Evolutionary conservation across 2,888 invertebrate species (phyloP), one percentile per base, ranked within the genome.

Genomic region (Brachypalpus laphriformis): DNA sequence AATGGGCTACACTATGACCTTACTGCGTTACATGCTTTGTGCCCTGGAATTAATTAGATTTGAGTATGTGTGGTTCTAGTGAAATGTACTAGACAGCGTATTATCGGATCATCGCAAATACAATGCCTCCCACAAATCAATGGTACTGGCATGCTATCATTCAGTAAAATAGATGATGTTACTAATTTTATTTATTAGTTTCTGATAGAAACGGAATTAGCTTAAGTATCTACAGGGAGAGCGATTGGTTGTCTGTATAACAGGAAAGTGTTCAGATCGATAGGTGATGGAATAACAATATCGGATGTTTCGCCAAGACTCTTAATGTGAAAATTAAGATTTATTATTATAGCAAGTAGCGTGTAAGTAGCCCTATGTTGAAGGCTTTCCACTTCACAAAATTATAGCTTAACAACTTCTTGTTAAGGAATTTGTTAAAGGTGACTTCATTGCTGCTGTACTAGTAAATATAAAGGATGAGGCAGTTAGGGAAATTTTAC

Each of bases 11-110:
- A 49, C 47, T 31, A 22, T 42, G 25, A 34, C 34, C 54, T 40
- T 49, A 70, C 34, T 45, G 34, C 18, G 70, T 45, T 51, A 59
- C 7, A 57, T 47, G 14, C 54, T 57, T 65, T 57, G 59, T 57
- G 61, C 37, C 54, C 11, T 18, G 56, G 34, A 78, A 78, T 71
- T 63, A 78, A 78, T 78, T 78, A 61, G 78, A 78, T 78, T 78
- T 40, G 45, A 63, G 63, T 61, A 22, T 61, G 31, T 54, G 40
- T 37, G 20, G 20, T 51, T 68, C 28, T 37, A 37, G 6, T 42
- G 63, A 54, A 74, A 42, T n/a, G 57, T 22, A 47, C 51, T 57
- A 16, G 37, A 56, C 28, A 25, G 25, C 49, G 11, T 56, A 56
- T 56, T 49, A 47, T 63, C 45, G 45, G 49, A 57, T 76, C 54